Evolutionary conservation across 2,113 vertebrate genomes (phyloP).

Genomic region (Hippopotamus amphibius): DNA sequence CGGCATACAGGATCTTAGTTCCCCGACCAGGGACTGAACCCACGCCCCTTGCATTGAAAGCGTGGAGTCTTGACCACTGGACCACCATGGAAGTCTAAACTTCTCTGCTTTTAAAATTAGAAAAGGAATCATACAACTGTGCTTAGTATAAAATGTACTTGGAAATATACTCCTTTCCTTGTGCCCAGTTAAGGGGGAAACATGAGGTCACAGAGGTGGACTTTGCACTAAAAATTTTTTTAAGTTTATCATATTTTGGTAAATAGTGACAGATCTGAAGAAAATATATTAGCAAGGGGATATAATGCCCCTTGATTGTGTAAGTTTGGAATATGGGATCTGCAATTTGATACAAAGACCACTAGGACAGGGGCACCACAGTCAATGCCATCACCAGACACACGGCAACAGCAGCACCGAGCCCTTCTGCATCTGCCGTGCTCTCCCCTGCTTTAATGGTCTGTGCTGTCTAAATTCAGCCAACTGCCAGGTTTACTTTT

Average conservation of each 20-base stretch:
- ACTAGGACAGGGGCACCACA: not conserved
- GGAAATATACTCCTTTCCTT: not conserved
- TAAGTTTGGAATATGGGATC: not conserved
- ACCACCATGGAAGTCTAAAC: not conserved
- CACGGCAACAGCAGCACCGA: accelerated
- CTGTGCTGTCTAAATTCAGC: not conserved
- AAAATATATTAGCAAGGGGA: not conserved
- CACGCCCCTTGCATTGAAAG: too few species aligned
- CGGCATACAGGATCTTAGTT: too few species aligned
- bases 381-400: not conserved
- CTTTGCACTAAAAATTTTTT: not conserved
- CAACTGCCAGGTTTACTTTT: not conserved
- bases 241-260: not conserved
- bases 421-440: accelerated
- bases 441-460: too few species aligned
- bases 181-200: not conserved
- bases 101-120: conserved; percentile 38
- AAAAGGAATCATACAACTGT: not conserved
- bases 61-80: too few species aligned
- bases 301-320: not conserved
- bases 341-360: not conserved
- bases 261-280: not conserved
- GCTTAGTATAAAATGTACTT: not conserved
- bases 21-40: too few species aligned
- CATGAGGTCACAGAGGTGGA: accelerated